These are phyloP conservation scores for Bimastos eiseni DNA, from an alignment of 2,888 invertebrate species.

Conservation along the genomic window DNA sequence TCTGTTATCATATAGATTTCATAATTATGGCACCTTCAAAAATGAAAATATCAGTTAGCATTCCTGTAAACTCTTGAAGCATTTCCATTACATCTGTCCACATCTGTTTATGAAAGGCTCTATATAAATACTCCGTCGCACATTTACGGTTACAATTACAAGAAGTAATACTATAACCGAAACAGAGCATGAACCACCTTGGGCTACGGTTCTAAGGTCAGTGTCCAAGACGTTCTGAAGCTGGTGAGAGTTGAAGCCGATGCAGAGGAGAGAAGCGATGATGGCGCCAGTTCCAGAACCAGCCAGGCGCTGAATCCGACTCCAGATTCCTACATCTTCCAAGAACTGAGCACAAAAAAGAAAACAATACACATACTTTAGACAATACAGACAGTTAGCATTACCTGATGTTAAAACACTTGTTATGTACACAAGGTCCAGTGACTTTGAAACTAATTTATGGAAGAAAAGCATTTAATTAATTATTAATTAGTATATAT, in stretches of 20 bases:
- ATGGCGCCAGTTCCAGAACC: conserved; percentile 43
- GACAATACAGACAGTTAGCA: neutral
- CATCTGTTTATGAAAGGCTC: neutral
- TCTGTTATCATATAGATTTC: too few relatives aligned
- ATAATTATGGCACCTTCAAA: neutral
- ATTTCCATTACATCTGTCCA: neutral
- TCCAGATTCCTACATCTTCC: conserved; percentile 44
- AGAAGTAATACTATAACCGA: neutral
- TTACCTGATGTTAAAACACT: too few relatives aligned
- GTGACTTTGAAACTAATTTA: too few relatives aligned
- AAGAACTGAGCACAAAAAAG: conserved; percentile 34
- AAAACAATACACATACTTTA: neutral
- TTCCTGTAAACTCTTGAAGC: too few relatives aligned
- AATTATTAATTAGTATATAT: neutral
- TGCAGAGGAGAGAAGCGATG: conserved; percentile 41
- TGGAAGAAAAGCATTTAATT: too few relatives aligned
- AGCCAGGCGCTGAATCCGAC: conserved; percentile 39
- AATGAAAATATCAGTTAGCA: neutral
- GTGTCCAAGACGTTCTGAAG: conserved; percentile 40
- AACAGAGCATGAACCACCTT: neutral
- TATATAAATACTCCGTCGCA: neutral
- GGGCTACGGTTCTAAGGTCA: conserved; percentile 38
- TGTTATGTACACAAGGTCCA: too few relatives aligned
- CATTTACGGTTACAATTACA: neutral
- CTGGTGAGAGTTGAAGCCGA: conserved; percentile 43